A percentile compares a stretch with the other conserved stretches of the same genome.
Conservation (phyloP, 2,113 vertebrate genomes). For the Muntiacus muntjak region DNA sequence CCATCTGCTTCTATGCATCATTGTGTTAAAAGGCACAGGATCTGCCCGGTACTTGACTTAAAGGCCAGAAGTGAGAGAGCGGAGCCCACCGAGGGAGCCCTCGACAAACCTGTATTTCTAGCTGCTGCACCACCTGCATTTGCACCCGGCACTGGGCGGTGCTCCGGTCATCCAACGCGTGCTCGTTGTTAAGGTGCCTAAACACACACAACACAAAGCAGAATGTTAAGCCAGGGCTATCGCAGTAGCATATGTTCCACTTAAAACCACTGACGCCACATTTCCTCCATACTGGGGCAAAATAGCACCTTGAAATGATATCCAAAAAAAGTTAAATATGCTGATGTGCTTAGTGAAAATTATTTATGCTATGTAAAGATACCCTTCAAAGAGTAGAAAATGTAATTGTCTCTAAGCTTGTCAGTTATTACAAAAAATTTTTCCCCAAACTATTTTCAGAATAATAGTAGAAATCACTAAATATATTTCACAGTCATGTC, state of each 20-base stretch:
- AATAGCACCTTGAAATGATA: neutral
- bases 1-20: neutral
- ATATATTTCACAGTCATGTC: neutral
- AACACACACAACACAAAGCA: slow-evolving; percentile 57
- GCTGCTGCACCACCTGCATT: slow-evolving; percentile 99
- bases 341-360: neutral
- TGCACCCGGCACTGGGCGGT: slow-evolving; percentile 98
- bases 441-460: neutral
- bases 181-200: slow-evolving; percentile 99
- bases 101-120: slow-evolving; percentile 96
- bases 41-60: neutral
- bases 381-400: neutral
- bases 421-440: slow-evolving; percentile 7
- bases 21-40: neutral
- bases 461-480: neutral
- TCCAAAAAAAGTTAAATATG: neutral
- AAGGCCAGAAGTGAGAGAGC: slow-evolving; percentile 12
- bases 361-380: neutral
- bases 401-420: neutral
- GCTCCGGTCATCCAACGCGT: slow-evolving; percentile 97
- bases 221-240: slow-evolving; percentile 13
- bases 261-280: neutral
- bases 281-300: neutral
- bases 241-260: neutral
- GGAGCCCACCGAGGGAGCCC: neutral